Evolutionary conservation across 1,140 invertebrate genomes (phyloP), one percentile per base, ranked within the genome.

Genomic region (Neuroterus valhalla): DNA sequence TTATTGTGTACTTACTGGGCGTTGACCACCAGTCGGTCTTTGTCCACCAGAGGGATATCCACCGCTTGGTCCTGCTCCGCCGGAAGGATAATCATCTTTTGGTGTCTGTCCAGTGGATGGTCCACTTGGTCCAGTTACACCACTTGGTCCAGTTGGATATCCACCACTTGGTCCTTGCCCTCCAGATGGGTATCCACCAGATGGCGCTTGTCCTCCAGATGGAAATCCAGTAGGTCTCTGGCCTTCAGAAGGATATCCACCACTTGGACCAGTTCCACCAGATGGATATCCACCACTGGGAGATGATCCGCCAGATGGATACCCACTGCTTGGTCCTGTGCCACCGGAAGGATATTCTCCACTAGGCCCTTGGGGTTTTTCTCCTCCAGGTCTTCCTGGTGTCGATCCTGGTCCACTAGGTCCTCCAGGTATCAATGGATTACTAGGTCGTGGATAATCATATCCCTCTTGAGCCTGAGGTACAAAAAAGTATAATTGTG

Each of bases 381-480:
- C 68, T 43, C 78, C 77, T 43, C 70, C 55, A 0, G 81, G 77
- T 68, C 76, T 75, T 62, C 55, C 55, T 62, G 55, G 26, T 21
- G 79, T 55, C 3, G 76, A 14, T 48, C 76, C 75, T 55, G 74
- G 68, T 62, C 55, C 55, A 21, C 75, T 50, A 5, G 82, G 77
- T 69, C 77, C 76, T 55, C 84, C 84, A 21, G 85, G 81, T 67
- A 81, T 83, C 62, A 89, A 67, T 3, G 84, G 84, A 74, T 87
- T 89, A 71, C 42, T 74, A 52, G 88, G 88, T 62, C 85, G 75
- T 31, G 87, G 85, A 75, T 89, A 89, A 69, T 76, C 78, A 71
- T 89, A 89, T 50, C 88, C 88, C 67, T 89, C 84, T 77, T 89
- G 83, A 72, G 87, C 86, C 88, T 89, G 68, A 48, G 44, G 48